Conservation (phyloP, 2,888 invertebrate species). For the Proisotoma minuta region DNA sequence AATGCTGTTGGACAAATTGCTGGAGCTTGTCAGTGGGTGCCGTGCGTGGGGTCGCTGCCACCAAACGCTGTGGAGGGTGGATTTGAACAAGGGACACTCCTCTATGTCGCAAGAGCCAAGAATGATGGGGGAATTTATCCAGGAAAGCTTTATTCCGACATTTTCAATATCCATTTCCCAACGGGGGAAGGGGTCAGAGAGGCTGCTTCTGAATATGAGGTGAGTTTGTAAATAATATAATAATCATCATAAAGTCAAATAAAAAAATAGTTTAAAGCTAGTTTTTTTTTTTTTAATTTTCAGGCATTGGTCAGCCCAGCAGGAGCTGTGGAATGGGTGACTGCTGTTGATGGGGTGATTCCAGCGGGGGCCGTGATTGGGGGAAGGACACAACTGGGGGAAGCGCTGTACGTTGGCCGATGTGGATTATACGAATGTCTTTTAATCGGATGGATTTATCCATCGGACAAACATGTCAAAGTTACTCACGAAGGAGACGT, state of each 20-base stretch:
- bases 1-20: background rate
- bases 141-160: constrained; percentile 1
- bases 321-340: background rate
- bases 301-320: background rate
- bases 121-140: background rate
- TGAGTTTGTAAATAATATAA: too few relatives aligned
- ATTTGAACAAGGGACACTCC: constrained; percentile 5
- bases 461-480: background rate
- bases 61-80: constrained; percentile 4
- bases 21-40: constrained; percentile 6
- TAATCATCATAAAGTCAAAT: constrained; percentile 32
- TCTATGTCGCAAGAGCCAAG: background rate
- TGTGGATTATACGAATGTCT: background rate
- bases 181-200: constrained; percentile 1
- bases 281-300: background rate
- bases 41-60: too few relatives aligned
- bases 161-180: background rate
- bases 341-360: background rate
- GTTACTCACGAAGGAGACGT: background rate
- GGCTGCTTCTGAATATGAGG: constrained; percentile 13
- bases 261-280: constrained; percentile 10
- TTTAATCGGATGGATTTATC: background rate
- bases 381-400: background rate
- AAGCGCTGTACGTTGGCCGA: constrained; percentile 4
- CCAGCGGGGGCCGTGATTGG: background rate